phyloP scores from a whole-genome alignment of 2,113 vertebrate genomes.

The Ginglymostoma cirratum region DNA sequence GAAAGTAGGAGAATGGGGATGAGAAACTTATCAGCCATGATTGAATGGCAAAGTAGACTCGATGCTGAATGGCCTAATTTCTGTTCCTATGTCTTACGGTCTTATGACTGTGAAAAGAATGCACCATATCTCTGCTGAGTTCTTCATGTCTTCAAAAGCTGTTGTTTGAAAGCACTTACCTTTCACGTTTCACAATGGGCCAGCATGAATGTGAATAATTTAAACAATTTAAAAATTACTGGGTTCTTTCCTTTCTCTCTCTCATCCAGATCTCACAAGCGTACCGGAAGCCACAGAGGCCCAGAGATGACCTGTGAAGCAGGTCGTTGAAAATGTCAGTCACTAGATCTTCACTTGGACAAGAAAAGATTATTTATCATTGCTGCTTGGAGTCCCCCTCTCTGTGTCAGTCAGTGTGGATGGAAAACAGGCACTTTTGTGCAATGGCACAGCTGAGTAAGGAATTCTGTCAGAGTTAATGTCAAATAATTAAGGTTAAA shows the following conservation, averaged over 20 bases:
- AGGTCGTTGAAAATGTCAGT: background rate
- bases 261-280: background rate
- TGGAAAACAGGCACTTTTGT: background rate
- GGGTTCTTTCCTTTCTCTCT: background rate
- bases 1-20: too few relatives aligned
- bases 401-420: background rate
- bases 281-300: background rate
- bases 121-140: background rate
- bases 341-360: background rate
- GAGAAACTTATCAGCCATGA: too few relatives aligned
- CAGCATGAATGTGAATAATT: background rate
- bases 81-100: too few relatives aligned
- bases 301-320: background rate
- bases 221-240: background rate
- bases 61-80: too few relatives aligned
- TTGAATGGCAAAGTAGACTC: too few relatives aligned
- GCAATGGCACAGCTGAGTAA: background rate
- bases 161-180: background rate
- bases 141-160: background rate
- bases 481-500: too few relatives aligned
- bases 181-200: background rate
- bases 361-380: background rate
- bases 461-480: background rate
- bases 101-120: background rate
- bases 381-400: background rate